Percentiles rank a stretch among this genome's conserved stretches.
phyloP scores from a whole-genome alignment of 2,888 invertebrate genomes.

The Gortyna flavago region DNA sequence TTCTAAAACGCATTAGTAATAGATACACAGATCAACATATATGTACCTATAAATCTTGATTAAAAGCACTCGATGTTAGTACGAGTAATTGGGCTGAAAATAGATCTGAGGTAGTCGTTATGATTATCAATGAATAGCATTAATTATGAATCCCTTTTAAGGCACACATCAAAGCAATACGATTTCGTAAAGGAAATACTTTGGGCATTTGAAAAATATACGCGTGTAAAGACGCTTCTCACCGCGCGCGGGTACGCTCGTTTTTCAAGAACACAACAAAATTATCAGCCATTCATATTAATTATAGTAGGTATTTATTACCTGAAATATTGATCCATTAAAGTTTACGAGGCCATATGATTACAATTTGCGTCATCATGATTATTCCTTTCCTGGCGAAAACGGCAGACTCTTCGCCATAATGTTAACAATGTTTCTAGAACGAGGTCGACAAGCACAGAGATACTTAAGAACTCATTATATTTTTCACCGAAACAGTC shows the following conservation, averaged over 20 bases:
- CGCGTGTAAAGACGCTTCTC: background rate
- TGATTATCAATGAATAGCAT: background rate
- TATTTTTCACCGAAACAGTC: background rate
- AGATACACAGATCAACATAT: background rate
- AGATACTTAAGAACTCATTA: slow-evolving; percentile 6
- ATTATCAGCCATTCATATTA: background rate
- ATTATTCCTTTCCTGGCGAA: slow-evolving; percentile 1
- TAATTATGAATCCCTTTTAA: background rate
- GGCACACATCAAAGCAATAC: background rate
- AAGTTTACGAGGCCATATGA: background rate
- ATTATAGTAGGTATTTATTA: background rate
- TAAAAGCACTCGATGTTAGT: slow-evolving; percentile 5
- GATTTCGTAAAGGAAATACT: background rate
- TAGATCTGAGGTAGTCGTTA: slow-evolving; percentile 26
- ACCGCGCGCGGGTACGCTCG: no score
- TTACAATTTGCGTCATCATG: background rate
- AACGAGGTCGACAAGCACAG: slow-evolving; percentile 9
- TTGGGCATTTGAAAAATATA: background rate
- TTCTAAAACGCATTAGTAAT: slow-evolving; percentile 6
- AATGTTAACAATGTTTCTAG: slow-evolving; percentile 13
- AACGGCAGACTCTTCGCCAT: background rate
- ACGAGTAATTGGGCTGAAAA: slow-evolving; percentile 20
- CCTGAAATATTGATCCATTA: background rate
- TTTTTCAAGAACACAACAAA: background rate
- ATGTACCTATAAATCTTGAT: background rate